These are phyloP conservation scores for Echiichthys vipera DNA, from an alignment of 2,797 vertebrate genomes.

Conservation along the genomic window DNA sequence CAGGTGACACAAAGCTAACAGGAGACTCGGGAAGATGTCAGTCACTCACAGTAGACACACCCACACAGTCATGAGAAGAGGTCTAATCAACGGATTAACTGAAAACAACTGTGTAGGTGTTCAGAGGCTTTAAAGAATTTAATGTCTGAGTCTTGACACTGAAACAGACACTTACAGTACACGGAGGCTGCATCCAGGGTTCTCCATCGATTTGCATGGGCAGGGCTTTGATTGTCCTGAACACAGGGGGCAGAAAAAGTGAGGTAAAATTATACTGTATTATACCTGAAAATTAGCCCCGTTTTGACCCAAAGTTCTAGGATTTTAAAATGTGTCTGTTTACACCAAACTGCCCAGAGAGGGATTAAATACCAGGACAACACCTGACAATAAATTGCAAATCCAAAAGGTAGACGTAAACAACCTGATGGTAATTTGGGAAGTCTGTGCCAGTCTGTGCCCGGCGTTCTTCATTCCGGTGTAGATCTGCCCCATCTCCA, in stretches of 20 bases:
- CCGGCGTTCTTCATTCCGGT: constrained; percentile 92
- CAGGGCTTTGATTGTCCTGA: constrained; percentile 90
- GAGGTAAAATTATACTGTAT: neutral
- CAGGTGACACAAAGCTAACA: too few relatives aligned
- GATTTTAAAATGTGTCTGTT: constrained; percentile 1
- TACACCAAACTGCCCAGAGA: neutral
- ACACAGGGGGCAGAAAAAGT: constrained; percentile 13
- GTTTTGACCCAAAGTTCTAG: too few relatives aligned
- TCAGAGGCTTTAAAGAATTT: neutral
- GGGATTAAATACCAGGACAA: neutral
- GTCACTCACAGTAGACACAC: too few relatives aligned
- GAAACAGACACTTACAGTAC: constrained; percentile 85
- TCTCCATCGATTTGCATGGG: constrained; percentile 98
- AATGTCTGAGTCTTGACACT: neutral
- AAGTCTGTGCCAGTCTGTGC: constrained; percentile 90
- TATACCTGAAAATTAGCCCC: neutral
- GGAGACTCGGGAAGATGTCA: too few relatives aligned
- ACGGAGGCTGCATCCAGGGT: constrained; percentile 96
- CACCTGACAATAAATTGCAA: neutral
- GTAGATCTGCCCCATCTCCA: constrained; percentile 97
- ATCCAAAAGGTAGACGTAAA: constrained; percentile 12
- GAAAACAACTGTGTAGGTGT: too few relatives aligned
- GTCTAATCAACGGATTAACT: too few relatives aligned
- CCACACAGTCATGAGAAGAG: too few relatives aligned
- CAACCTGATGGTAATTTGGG: constrained; percentile 91